Evolutionary conservation across 2,113 vertebrate genomes (phyloP), one percentile per base, ranked within the genome.

Genomic region (Cyanistes caeruleus): DNA sequence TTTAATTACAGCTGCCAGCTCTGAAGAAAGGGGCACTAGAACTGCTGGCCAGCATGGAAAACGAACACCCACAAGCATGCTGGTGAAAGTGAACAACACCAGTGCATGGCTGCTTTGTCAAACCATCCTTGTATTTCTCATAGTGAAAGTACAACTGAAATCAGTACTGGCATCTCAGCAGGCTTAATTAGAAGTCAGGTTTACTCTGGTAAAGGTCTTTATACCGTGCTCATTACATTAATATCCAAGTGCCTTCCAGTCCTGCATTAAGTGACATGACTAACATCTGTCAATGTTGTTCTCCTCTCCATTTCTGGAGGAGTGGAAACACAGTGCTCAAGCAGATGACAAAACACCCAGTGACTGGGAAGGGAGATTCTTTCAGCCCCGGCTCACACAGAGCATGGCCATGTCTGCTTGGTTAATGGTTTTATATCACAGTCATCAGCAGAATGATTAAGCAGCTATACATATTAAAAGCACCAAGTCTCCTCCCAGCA

Each of bases 161-260:
- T 79, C 74, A 92, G 65, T 11, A 55, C 9, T 87, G 58, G 91
- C 69, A 87, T 60, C 86, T 59, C 30, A 13, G 56, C 2, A 0
- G 56, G 83, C 77, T 74, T 69, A 92, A 89, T 89, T 60, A 93
- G 46, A 91, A 95, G 76, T 31, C 79, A 91, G 35, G 39, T 65
- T 55, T 90, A 55, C 60, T 93, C 78, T 30, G 30, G 60, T 72
- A 79, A 79, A 77, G 74, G 84, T 58, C 90, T 56, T 87, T 93
- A 55, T 31, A 25, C 43, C 55, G 33, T 22, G 41, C 77, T 93
- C 74, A 69, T 93, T 87, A 87, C 81, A 20, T 72, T 88, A 88
- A 90, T 44, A 85, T 65, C 81, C 91, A 77, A 85, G 64, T 59
- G 67, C 75, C 87, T 95, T 91, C 84, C 89, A 91, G 89, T 82